phyloP scores from a whole-genome alignment of 2,888 invertebrate genomes.

The Piscicola geometra region DNA sequence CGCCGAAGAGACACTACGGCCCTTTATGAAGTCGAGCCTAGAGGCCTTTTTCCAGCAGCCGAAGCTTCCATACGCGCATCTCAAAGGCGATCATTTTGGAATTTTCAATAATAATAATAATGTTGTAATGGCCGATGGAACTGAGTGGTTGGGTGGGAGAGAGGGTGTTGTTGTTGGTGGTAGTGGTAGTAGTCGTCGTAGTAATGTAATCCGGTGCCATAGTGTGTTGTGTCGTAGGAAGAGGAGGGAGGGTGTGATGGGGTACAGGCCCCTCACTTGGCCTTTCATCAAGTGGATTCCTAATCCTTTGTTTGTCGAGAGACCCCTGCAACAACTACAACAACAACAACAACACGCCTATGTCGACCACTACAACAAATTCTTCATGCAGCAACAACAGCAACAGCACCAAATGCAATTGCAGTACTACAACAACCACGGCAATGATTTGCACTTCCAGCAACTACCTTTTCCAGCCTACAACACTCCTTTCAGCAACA shows the following conservation, averaged over 20 bases:
- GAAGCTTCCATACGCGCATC: neutral
- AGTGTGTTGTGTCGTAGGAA: neutral
- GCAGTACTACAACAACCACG: too few species aligned
- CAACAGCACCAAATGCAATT: neutral
- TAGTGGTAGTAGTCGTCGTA: neutral
- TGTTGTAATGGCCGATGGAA: too few species aligned
- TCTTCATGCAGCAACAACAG: slow-evolving; percentile 11
- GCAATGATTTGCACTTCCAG: too few species aligned
- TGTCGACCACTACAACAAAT: slow-evolving; percentile 1
- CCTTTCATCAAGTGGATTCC: neutral
- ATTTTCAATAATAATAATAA: neutral
- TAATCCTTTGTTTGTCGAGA: neutral
- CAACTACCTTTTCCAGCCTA: too few species aligned
- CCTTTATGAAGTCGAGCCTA: neutral
- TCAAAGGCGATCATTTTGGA: neutral
- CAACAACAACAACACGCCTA: neutral
- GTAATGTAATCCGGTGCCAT: too few species aligned
- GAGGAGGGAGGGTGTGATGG: neutral
- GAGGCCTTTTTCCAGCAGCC: slow-evolving; percentile 7
- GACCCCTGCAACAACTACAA: too few species aligned
- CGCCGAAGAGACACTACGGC: neutral
- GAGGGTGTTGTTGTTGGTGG: neutral
- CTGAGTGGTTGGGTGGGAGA: too few species aligned
- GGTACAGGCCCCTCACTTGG: neutral
- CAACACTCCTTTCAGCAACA: too few species aligned